Evolutionary conservation across 2,888 invertebrate genomes (phyloP), one percentile per base, ranked within the genome.

Genomic region (Caenorhabditis zanzibari): DNA sequence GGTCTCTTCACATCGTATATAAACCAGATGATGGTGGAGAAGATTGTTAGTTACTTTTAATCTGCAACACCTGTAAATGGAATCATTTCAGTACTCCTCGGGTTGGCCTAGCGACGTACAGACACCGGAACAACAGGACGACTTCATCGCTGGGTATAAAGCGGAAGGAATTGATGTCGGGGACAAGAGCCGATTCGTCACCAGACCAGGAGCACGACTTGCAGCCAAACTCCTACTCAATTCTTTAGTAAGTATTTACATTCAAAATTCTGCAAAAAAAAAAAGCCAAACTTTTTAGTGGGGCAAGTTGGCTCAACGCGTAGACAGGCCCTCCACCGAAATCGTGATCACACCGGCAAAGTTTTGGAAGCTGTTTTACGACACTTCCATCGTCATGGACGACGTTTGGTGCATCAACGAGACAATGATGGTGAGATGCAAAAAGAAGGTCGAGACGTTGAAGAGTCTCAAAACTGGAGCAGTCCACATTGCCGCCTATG

Each of bases 21-120:
- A 10, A 66, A 66, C n/a, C 49, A 47, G 12, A 66, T 52, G 49
- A 52, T 66, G 52, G 66, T n/a, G 16, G 49, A 66, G 9, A 66
- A 66, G 22, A 66, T 66, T 32, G 64, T 64, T 14, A 64, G 64
- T 47, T 16, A 0, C 12, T 4, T 9, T 10, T 2, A 32, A 32
- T 61, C n/a, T 38, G 14, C 4, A 9, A 38, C 1, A 22, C 38
- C 1, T 32, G 19, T 14, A 9, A 28, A 16, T 24, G 7, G 19
- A 19, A 1, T 28, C 1, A 12, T 63, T 63, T 22, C 41, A 63
- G 63, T 64, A 64, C 32, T 4, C 58, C 6, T 16, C 16, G 10
- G 58, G 58, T 12, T 58, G 58, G 58, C 58, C 58, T 2, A 14
- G 12, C 4, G 32, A 58, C 5, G 58, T 58, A 2, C 2, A 58